These are phyloP conservation scores for Campylomormyrus numenius DNA, from an alignment of 2,113 vertebrate genomes.

Conservation along the genomic window DNA sequence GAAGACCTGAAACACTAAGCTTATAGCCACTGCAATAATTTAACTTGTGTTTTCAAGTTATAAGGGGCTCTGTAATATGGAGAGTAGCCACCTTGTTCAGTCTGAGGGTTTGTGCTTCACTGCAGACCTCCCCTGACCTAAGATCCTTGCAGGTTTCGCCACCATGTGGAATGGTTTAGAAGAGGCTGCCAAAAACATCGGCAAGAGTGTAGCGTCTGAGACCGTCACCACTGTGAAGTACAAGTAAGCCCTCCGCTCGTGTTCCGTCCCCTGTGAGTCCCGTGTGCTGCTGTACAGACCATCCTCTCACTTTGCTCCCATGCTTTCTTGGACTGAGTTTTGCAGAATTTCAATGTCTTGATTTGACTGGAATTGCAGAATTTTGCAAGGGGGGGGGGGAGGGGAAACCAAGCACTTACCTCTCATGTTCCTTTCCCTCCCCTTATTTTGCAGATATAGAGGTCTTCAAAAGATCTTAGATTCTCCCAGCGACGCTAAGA, in stretches of 20 bases:
- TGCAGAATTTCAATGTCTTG: background rate
- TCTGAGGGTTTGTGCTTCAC: background rate
- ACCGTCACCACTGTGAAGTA: slow-evolving; percentile 86
- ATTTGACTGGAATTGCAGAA: background rate
- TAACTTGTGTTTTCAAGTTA: background rate
- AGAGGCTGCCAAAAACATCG: slow-evolving; percentile 83
- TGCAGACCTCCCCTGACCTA: background rate
- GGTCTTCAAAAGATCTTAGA: slow-evolving; percentile 57
- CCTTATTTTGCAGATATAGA: slow-evolving; percentile 68
- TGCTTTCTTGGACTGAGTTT: background rate
- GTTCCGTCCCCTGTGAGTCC: background rate
- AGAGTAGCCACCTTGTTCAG: background rate
- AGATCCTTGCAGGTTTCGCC: slow-evolving; percentile 73
- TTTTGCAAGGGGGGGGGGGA: background rate
- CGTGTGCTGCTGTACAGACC: background rate
- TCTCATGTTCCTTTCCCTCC: slow-evolving; percentile 24
- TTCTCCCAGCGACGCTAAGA: slow-evolving; percentile 40
- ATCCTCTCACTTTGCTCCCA: background rate
- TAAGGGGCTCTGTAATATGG: background rate
- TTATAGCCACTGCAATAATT: background rate
- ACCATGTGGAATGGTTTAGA: slow-evolving; percentile 96
- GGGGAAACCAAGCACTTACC: slow-evolving; percentile 34
- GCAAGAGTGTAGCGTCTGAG: slow-evolving; percentile 80
- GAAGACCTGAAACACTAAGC: background rate
- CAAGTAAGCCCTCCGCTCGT: slow-evolving; percentile 73